Conservation (phyloP, 2,888 invertebrate species). For the Pammene fasciana region DNA sequence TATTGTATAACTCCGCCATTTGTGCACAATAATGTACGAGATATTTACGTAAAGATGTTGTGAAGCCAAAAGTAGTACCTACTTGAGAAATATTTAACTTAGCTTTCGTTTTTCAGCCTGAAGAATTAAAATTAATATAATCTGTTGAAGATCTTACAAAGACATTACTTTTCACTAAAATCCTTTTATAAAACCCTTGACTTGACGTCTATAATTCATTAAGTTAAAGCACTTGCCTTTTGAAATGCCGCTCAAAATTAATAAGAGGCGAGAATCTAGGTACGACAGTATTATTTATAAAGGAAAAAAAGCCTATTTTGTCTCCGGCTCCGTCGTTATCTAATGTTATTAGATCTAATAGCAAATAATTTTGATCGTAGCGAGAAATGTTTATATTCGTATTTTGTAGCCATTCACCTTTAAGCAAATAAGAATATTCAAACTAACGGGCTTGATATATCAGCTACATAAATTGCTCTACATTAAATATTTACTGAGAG, state of each 20-base stretch:
- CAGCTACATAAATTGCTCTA: not conserved
- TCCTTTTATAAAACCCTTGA: not conserved
- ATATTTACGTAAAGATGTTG: too few species aligned
- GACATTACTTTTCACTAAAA: conserved; percentile 1
- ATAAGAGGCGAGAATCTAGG: not conserved
- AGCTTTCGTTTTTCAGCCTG: too few species aligned
- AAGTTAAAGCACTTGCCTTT: conserved; percentile 1
- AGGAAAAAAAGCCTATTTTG: not conserved
- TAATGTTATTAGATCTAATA: not conserved
- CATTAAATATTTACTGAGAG: not conserved
- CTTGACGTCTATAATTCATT: not conserved
- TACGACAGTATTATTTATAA: not conserved
- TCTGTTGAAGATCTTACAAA: not conserved
- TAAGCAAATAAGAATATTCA: not conserved
- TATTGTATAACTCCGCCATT: too few species aligned
- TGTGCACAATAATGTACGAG: too few species aligned
- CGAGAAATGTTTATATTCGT: not conserved
- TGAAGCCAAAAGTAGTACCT: too few species aligned
- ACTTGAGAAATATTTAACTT: too few species aligned
- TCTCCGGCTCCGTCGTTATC: not conserved
- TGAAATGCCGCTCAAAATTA: conserved; percentile 5
- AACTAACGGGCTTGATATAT: not conserved
- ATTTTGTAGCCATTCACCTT: not conserved
- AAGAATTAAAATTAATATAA: too few species aligned
- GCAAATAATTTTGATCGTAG: not conserved